phyloP scores from a whole-genome alignment of 2,888 invertebrate species.

The Portevinia maculata region DNA sequence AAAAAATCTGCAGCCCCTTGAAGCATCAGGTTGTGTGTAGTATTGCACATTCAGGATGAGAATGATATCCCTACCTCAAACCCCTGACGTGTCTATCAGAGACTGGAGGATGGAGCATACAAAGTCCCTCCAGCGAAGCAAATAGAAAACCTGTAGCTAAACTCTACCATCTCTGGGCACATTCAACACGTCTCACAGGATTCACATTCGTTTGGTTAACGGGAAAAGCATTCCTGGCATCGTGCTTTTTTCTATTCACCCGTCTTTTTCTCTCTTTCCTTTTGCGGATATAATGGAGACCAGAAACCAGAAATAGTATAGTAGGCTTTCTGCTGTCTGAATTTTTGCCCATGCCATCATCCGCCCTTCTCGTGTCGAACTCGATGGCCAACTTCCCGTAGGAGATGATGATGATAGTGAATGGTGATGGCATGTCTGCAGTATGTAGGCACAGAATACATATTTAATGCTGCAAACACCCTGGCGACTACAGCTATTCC shows the following conservation, averaged over 20 bases:
- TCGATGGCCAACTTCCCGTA: slow-evolving; percentile 73
- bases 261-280: slow-evolving; percentile 20
- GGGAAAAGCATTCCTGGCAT: slow-evolving; percentile 62
- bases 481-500: slow-evolving; percentile 16
- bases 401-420: slow-evolving; percentile 70
- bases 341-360: slow-evolving; percentile 25
- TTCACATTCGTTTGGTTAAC: slow-evolving; percentile 51
- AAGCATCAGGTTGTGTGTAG: slow-evolving; percentile 52
- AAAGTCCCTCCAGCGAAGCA: not conserved
- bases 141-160: slow-evolving; percentile 71
- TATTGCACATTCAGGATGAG: slow-evolving; percentile 44
- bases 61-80: not conserved
- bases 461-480: slow-evolving; percentile 66
- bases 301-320: slow-evolving; percentile 42
- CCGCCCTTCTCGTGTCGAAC: slow-evolving; percentile 61
- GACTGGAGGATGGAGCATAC: not conserved
- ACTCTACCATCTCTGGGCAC: slow-evolving; percentile 49
- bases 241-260: slow-evolving; percentile 20
- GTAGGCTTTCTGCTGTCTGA: slow-evolving; percentile 73
- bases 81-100: not conserved
- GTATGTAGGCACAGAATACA: slow-evolving; percentile 71
- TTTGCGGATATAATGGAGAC: slow-evolving; percentile 48
- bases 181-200: slow-evolving; percentile 74
- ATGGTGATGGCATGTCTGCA: slow-evolving; percentile 73
- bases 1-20: slow-evolving; percentile 19